Conservation (phyloP, 2,888 invertebrate species). For the Prostheceraeus crozeri region DNA sequence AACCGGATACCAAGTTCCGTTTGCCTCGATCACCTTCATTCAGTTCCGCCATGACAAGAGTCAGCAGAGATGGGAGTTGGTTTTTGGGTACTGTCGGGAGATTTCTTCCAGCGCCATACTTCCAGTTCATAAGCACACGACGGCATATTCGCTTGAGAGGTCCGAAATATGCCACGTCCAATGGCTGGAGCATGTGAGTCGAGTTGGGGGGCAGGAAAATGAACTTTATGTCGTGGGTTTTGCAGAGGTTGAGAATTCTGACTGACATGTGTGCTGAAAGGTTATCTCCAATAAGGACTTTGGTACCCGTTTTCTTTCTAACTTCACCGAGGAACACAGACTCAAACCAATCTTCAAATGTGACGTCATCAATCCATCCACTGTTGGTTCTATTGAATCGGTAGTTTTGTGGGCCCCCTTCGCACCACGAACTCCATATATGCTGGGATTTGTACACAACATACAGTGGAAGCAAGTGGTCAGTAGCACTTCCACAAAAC, state of each 20-base stretch:
- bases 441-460: constrained; percentile 8
- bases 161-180: constrained; percentile 41
- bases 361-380: constrained; percentile 21
- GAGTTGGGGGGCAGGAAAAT: constrained; percentile 41
- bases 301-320: background rate
- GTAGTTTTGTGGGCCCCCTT: background rate
- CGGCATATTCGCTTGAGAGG: constrained; percentile 41
- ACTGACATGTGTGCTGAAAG: background rate
- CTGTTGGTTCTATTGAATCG: background rate
- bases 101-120: background rate
- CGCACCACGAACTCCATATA: background rate
- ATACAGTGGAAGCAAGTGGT: constrained; percentile 1
- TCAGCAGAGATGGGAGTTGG: background rate
- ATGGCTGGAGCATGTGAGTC: constrained; percentile 42
- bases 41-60: background rate
- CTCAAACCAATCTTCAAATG: constrained; percentile 11
- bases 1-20: background rate
- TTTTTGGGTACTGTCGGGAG: constrained; percentile 1
- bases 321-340: background rate
- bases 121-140: constrained; percentile 31
- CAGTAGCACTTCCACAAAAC: constrained; percentile 16
- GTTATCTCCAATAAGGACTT: constrained; percentile 20
- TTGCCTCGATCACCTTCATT: background rate
- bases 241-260: background rate
- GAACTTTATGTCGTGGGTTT: background rate